phyloP scores from a whole-genome alignment of 2,797 vertebrate species.

The Macropus fuliginosus region DNA sequence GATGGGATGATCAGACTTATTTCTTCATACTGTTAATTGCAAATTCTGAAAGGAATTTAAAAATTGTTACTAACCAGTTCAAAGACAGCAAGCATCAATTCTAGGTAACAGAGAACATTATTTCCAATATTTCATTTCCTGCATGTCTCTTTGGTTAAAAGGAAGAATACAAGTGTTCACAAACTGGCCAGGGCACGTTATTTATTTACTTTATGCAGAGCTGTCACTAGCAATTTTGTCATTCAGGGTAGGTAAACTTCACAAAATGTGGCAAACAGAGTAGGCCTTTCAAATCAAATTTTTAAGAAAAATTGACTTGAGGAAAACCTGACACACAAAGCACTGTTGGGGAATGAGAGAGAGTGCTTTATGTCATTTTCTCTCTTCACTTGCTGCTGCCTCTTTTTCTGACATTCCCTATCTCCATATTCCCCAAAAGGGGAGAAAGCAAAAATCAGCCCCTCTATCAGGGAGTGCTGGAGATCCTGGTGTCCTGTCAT shows the following conservation, averaged over 20 bases:
- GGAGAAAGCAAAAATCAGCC: background rate
- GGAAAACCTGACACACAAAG: background rate
- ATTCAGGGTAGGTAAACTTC: background rate
- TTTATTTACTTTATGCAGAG: background rate
- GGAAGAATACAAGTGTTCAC: background rate
- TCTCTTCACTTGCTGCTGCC: background rate
- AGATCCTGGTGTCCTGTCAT: background rate
- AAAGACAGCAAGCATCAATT: slow-evolving; percentile 37
- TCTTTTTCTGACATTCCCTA: background rate
- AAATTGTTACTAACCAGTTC: background rate
- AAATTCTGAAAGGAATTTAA: slow-evolving; percentile 20
- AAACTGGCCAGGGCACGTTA: background rate
- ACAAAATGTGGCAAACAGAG: background rate
- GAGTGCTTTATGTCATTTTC: background rate
- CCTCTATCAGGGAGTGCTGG: background rate
- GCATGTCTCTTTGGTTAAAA: slow-evolving; percentile 28
- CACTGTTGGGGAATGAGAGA: background rate
- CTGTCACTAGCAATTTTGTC: background rate
- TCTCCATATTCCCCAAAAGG: background rate
- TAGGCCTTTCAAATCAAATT: background rate
- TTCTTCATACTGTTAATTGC: slow-evolving; percentile 30
- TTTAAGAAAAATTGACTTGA: background rate
- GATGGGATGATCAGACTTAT: slow-evolving; percentile 18
- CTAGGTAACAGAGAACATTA: background rate
- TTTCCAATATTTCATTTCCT: slow-evolving; percentile 47